These are phyloP conservation scores for Gavialis gangeticus DNA, from an alignment of 2,113 vertebrate genomes.

Conservation along the genomic window DNA sequence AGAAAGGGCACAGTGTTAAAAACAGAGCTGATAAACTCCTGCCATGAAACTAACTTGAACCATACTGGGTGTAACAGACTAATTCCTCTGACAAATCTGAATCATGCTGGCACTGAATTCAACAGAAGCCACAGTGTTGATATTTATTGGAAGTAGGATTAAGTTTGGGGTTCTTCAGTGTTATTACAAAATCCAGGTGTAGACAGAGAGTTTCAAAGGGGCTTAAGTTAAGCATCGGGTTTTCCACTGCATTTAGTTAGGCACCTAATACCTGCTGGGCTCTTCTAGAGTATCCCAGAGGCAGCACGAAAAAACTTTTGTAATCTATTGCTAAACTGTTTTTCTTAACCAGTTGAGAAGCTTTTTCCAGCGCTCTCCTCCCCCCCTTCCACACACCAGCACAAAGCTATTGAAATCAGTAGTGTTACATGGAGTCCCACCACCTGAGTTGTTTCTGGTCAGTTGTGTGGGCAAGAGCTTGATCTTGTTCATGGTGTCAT, in stretches of 20 bases:
- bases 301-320: background rate
- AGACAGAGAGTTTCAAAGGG: conserved; percentile 51
- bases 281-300: conserved; percentile 23
- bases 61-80: conserved; percentile 59
- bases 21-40: background rate
- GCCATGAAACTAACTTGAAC: conserved; percentile 25
- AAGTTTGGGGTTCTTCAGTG: conserved; percentile 38
- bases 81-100: conserved; percentile 54
- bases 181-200: background rate
- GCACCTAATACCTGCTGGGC: conserved; percentile 27
- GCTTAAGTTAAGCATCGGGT: conserved; percentile 36
- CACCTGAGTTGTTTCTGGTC: rapidly evolving
- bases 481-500: background rate
- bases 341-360: too few species aligned
- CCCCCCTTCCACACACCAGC: background rate
- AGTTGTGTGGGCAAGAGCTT: background rate
- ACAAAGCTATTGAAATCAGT: background rate
- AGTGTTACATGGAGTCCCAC: background rate
- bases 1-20: background rate
- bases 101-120: conserved; percentile 49
- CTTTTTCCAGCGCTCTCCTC: background rate
- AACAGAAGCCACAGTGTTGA: conserved; percentile 44
- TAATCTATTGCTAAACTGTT: background rate
- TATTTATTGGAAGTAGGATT: conserved; percentile 51
- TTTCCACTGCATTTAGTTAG: conserved; percentile 63